Base-by-base conservation (phyloP, 2,797 vertebrate genomes). In the Hylomyscus alleni region DNA sequence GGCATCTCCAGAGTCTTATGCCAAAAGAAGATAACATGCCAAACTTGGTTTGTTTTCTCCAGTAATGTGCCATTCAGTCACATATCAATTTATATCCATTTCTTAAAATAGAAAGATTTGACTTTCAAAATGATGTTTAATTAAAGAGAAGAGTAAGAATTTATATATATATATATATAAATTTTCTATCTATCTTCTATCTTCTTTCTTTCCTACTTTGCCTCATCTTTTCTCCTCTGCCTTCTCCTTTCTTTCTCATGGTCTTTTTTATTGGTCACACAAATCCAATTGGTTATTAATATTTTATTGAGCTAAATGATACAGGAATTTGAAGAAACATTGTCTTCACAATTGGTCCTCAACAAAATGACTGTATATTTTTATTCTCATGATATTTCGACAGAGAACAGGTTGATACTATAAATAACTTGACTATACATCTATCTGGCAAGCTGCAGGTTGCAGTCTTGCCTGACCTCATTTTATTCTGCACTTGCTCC, bases 91-190 rank as follows among this genome's bases (percentile, higher is more conserved):
- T 67, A 58, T 85, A 13, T n/a, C 65, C 22, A 26, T 90, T 56
- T 94, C 47, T 93, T n/a, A 88, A 81, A 75, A 58, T 88, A 58
- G 3, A 11, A 44, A 82, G 40, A 69, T 7, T 6, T 90, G 37
- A 20, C 65, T 82, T 78, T 91, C 40, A 75, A 85, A 93, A 56
- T 58, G 24, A 65, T 52, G 12, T 80, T 90, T 65, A 26, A 26
- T 58, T 94, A 91, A 85, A 77, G 37, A 92, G 56, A 96, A 93
- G 31, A 67, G 14, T 50, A 47, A 17, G 2, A 58, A 82, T 40
- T 29, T 60, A 34, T 26, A 54, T 58, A 56, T 6, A 94, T 78
- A n/a, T n/a, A n/a, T n/a, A n/a, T n/a, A n/a, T n/a, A n/a, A n/a
- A n/a, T n/a, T n/a, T n/a, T n/a, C n/a, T n/a, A n/a, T n/a, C n/a